Evolutionary conservation across 1,140 invertebrate species (phyloP), one percentile per base, ranked within the genome.

Genomic region (Aethina tumida): DNA sequence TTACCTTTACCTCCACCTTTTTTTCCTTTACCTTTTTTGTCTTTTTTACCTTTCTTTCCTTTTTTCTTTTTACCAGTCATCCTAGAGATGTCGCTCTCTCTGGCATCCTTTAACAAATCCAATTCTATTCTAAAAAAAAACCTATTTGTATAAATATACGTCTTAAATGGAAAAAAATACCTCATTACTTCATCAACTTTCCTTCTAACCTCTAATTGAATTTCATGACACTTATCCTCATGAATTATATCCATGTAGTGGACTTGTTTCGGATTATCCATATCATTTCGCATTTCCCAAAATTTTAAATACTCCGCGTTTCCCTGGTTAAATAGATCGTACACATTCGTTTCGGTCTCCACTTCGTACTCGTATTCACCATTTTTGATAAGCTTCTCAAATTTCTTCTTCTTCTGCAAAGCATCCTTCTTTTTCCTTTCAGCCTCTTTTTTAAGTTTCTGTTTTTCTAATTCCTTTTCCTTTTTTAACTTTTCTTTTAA

Each of bases 11-110:
- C 59, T 2, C 37, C 29, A 43, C 79, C 80, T 49, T 78, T 84
- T 36, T 74, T 77, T 56, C 80, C 81, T 38, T 71, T 76, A 39
- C 74, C 79, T 43, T 73, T 76, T 25, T 56, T 59, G 19, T 64
- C 62, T 10, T 51, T 45, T 16, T 59, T 56, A 2, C 35, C 18
- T 46, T 79, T 79, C 52, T 78, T 84, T 33, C 74, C 77, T 57
- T 81, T 84, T n/a, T n/a, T n/a, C n/a, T n/a, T n/a, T 40, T 71
- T 61, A 46, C 44, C 56, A 49, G 26, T 50, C 16, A 46, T 43
- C 30, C 41, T 28, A 14, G 56, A 61, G 35, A 60, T 63, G 45
- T 76, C 73, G 4, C 56, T 59, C 2, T 45, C 55, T 9, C 71
- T 43, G 3, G 74, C 74, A 12, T 50, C 53, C 24, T 70, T 65